Base-by-base conservation (phyloP, 2,113 vertebrate genomes). In the Tragelaphus scriptus region DNA sequence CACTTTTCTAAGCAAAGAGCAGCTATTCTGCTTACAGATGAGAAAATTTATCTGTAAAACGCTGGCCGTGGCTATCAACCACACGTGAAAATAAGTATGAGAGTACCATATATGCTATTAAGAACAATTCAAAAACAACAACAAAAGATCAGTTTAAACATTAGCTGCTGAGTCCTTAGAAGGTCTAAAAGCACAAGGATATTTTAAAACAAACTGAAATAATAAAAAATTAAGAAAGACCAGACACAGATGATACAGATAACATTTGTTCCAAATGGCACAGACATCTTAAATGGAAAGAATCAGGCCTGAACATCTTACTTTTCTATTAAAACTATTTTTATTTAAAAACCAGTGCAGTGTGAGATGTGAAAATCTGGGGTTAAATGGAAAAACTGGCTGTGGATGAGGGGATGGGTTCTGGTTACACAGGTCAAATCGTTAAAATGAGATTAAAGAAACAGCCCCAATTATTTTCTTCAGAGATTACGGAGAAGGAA, bases 401-500 rank as follows among this genome's bases (percentile, higher is more conserved):
- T 85, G 47, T 16, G 16, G 21, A 8, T 51, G 49, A 51, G 28
- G 28, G 28, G 79, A 51, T 17, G 47, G 77, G 47, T 95, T 96
- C 47, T 86, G 21, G n/a, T 53, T 51, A 56, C 75, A 26, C 5
- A 55, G 21, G 40, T 95, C 61, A 89, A 84, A 68, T 86, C 1
- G 36, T 93, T 84, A 95, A 95, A 85, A 40, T 88, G 65, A 80
- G 36, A 65, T 81, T 32, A 75, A 97, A 91, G 82, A 80, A 86
- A 92, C 3, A 75, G 58, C 23, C 44, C 65, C 58, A 71, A 63
- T 77, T 85, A 65, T 84, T 95, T 93, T 93, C 40, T 85, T 85
- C 63, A 85, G 75, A 77, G 47, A 49, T 88, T 25, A 63, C 5
- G 56, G 30, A 90, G 81, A 87, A 93, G 32, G 47, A 85, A 93